Evolutionary conservation across 2,113 vertebrate genomes (phyloP).

Genomic region (Chionodraco myersi): DNA sequence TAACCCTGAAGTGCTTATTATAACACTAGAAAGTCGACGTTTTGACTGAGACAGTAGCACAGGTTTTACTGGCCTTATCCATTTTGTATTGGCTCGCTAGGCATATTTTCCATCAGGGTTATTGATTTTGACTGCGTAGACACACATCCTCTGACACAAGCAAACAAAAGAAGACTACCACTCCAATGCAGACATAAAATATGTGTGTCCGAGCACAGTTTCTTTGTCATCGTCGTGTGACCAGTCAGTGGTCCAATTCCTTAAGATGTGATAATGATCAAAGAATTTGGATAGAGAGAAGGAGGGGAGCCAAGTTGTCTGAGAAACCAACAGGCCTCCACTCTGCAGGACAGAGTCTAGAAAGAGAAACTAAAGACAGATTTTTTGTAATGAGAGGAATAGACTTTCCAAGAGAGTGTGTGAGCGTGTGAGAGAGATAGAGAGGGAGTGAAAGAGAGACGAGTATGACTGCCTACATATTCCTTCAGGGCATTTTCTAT

Average conservation of each 20-base stretch:
- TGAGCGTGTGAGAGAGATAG: background rate
- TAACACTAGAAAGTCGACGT: background rate
- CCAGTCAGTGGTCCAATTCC: slow-evolving; percentile 11
- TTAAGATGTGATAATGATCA: slow-evolving; percentile 20
- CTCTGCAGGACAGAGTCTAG: slow-evolving; percentile 41
- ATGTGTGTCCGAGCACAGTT: background rate
- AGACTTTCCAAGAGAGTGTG: slow-evolving; percentile 20
- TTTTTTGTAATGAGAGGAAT: slow-evolving; percentile 37
- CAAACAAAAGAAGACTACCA: background rate
- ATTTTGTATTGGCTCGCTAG: background rate
- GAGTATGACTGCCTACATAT: slow-evolving; percentile 60
- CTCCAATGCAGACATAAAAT: background rate
- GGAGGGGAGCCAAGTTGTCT: background rate
- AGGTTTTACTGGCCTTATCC: slow-evolving; percentile 9
- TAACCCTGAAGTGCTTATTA: background rate
- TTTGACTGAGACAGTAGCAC: background rate
- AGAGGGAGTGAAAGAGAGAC: background rate
- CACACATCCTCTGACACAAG: background rate
- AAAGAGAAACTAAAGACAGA: slow-evolving; percentile 50
- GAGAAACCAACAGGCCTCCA: background rate
- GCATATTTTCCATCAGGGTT: slow-evolving; percentile 34
- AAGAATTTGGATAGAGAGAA: background rate
- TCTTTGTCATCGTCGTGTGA: slow-evolving; percentile 16
- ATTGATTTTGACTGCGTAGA: slow-evolving; percentile 36
- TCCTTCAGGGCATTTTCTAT: slow-evolving; percentile 63